phyloP scores from a whole-genome alignment of 2,888 invertebrate species.

The Adelphocoris suturalis region DNA sequence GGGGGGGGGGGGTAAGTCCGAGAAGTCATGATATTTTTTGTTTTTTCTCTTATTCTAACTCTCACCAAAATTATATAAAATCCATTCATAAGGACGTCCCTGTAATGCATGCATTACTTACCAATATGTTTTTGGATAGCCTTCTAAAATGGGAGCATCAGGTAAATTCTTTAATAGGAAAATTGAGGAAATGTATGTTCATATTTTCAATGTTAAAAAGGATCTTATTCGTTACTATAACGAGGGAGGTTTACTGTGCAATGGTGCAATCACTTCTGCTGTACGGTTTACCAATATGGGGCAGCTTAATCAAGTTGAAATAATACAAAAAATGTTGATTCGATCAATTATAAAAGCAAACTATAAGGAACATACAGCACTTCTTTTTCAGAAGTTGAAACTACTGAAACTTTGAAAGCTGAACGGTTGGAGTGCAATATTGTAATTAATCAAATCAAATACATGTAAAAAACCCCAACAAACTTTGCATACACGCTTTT shows the following conservation, averaged over 20 bases:
- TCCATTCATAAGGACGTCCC: too few relatives aligned
- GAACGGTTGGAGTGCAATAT: not conserved
- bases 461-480: not conserved
- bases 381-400: not conserved
- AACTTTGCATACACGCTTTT: not conserved
- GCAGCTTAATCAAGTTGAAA: not conserved
- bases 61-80: too few relatives aligned
- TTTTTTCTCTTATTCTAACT: too few relatives aligned
- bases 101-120: too few relatives aligned
- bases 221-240: not conserved
- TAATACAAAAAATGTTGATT: not conserved
- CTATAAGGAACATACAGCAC: not conserved
- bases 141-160: not conserved
- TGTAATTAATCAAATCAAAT: not conserved
- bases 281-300: not conserved
- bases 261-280: not conserved
- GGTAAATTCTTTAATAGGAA: not conserved
- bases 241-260: not conserved
- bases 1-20: too few relatives aligned
- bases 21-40: too few relatives aligned
- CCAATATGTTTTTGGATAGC: not conserved
- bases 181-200: not conserved
- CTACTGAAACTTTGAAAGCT: not conserved
- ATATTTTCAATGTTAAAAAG: not conserved
- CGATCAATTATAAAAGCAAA: not conserved